These are phyloP conservation scores for Apodemia zela DNA, from an alignment of 2,888 invertebrate species.

Conservation along the genomic window DNA sequence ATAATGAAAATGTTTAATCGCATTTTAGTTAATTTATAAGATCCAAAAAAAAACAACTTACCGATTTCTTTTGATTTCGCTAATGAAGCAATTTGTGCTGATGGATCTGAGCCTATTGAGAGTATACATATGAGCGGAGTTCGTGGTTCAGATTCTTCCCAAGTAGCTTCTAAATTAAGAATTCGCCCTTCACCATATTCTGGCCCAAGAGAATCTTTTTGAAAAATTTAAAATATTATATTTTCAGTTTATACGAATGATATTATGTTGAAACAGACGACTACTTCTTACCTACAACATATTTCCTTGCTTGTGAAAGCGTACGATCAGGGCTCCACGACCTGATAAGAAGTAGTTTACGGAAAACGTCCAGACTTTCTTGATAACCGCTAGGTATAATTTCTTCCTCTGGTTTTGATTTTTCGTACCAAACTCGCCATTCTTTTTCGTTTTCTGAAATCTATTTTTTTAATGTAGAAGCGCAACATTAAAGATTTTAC, in stretches of 20 bases:
- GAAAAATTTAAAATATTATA: too few relatives aligned
- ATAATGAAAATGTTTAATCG: too few relatives aligned
- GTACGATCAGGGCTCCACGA: slow-evolving; percentile 98
- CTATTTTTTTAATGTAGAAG: slow-evolving; percentile 46
- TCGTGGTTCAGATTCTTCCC: slow-evolving; percentile 92
- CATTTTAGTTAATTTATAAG: too few relatives aligned
- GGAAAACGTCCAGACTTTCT: slow-evolving; percentile 91
- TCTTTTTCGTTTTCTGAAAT: slow-evolving; percentile 92
- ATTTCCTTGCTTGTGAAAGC: slow-evolving; percentile 94
- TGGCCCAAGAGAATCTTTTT: slow-evolving; percentile 87
- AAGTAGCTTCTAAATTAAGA: slow-evolving; percentile 93
- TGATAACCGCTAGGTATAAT: slow-evolving; percentile 94
- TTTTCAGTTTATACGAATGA: too few relatives aligned
- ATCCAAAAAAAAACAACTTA: slow-evolving; percentile 60
- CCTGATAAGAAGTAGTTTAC: slow-evolving; percentile 91
- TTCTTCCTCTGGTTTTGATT: slow-evolving; percentile 95
- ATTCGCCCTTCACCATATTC: slow-evolving; percentile 96
- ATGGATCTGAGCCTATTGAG: slow-evolving; percentile 97
- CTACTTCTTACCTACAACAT: slow-evolving; percentile 86
- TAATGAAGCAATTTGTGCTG: slow-evolving; percentile 92
- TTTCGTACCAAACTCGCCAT: slow-evolving; percentile 95
- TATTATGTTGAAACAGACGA: too few relatives aligned
- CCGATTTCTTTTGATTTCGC: slow-evolving; percentile 93
- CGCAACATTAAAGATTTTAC: neutral
- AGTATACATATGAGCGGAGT: slow-evolving; percentile 95